Conservation (phyloP, 1,140 invertebrate genomes). For the Zaprionus inermis region DNA sequence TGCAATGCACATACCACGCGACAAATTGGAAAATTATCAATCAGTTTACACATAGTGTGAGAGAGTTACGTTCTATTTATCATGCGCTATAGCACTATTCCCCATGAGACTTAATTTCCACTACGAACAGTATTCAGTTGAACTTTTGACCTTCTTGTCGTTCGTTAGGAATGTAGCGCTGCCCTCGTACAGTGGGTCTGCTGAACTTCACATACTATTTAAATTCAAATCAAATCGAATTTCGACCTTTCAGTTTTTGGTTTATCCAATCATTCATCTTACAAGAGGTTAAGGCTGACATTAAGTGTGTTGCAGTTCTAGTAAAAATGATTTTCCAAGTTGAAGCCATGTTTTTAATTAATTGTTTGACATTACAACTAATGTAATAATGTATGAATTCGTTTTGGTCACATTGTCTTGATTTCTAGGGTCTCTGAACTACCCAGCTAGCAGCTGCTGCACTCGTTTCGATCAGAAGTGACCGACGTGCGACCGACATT, state of each 20-base stretch:
- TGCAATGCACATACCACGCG: constrained; percentile 17
- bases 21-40: constrained; percentile 38
- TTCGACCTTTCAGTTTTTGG: no score
- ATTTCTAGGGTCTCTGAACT: constrained; percentile 46
- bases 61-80: constrained; percentile 26
- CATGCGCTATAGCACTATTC: not conserved
- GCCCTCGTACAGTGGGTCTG: not conserved
- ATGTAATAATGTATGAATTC: not conserved
- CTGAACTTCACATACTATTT: not conserved
- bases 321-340: not conserved
- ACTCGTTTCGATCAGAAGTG: constrained; percentile 55
- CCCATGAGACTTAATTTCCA: not conserved
- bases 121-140: not conserved
- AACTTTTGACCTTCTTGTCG: constrained; percentile 1
- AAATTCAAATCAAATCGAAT: not conserved
- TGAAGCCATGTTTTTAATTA: not conserved
- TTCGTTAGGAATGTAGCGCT: no score
- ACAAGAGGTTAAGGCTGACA: no score
- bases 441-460: constrained; percentile 34
- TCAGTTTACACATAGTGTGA: constrained; percentile 9
- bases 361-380: not conserved
- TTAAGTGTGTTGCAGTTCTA: no score
- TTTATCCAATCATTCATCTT: no score
- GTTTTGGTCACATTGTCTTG: not conserved
- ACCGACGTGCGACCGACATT: constrained; percentile 68